A percentile compares a stretch with the other conserved stretches of the same genome.
Evolutionary conservation across 2,888 invertebrate genomes (phyloP).

Genomic region (Chrysolina oricalcia): DNA sequence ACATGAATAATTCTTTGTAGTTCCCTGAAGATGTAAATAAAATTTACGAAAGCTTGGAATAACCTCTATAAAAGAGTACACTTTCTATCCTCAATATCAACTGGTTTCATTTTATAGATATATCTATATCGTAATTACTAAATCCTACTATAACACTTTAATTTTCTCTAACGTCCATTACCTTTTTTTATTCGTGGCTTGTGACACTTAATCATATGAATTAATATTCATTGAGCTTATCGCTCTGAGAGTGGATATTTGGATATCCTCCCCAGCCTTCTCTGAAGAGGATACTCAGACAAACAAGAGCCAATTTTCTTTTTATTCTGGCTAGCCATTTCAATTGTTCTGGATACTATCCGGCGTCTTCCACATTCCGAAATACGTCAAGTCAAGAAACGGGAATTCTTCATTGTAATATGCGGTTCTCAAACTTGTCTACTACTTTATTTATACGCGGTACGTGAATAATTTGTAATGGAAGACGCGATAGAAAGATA

Average conservation of each 20-base stretch:
- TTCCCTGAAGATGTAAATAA: too few relatives aligned
- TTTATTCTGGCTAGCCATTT: slow-evolving; percentile 37
- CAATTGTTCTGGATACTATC: slow-evolving; percentile 33
- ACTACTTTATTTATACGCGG: neutral
- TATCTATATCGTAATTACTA: too few relatives aligned
- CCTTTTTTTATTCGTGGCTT: too few relatives aligned
- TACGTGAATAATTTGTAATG: neutral
- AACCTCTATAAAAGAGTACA: too few relatives aligned
- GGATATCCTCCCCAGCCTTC: neutral
- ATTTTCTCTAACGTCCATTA: too few relatives aligned
- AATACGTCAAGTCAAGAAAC: neutral
- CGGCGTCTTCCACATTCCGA: slow-evolving; percentile 31
- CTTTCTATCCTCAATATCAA: too few relatives aligned
- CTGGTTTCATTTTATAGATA: too few relatives aligned
- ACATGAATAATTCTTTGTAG: too few relatives aligned
- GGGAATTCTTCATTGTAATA: neutral
- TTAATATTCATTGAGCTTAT: too few relatives aligned
- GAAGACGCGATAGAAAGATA: neutral
- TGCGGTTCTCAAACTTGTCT: slow-evolving; percentile 2
- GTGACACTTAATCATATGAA: too few relatives aligned
- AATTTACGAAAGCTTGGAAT: too few relatives aligned
- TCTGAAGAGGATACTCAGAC: slow-evolving; percentile 17
- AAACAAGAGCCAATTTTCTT: slow-evolving; percentile 28
- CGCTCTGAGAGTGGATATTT: neutral
- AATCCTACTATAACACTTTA: too few relatives aligned